phyloP scores from a whole-genome alignment of 2,797 vertebrate species.

The Alfaro cultratus region DNA sequence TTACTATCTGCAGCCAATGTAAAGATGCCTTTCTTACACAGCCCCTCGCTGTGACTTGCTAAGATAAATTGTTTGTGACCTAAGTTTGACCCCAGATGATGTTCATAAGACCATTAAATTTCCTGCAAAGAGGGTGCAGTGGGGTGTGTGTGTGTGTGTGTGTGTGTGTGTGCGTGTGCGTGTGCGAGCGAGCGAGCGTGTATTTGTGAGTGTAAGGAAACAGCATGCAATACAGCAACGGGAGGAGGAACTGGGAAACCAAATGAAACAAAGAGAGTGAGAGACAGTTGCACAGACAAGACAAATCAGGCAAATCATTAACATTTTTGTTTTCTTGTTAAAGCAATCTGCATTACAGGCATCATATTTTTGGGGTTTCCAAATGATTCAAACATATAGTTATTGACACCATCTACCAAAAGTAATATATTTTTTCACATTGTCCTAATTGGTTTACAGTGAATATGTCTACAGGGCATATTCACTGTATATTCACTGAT shows the following conservation, averaged over 20 bases:
- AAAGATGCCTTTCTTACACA: slow-evolving; percentile 73
- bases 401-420: not conserved
- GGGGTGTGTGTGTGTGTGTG: slow-evolving; percentile 41
- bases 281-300: slow-evolving; percentile 11
- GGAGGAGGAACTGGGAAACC: slow-evolving; percentile 21
- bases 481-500: not conserved
- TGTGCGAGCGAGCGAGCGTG: slow-evolving; percentile 36
- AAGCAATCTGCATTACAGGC: not conserved
- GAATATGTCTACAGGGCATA: not conserved
- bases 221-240: slow-evolving; percentile 29
- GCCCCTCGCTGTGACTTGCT: slow-evolving; percentile 62
- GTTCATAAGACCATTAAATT: slow-evolving; percentile 84
- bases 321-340: slow-evolving; percentile 14
- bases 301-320: slow-evolving; percentile 9
- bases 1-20: slow-evolving; percentile 71
- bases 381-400: not conserved
- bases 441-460: not conserved
- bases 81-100: slow-evolving; percentile 79
- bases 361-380: not conserved
- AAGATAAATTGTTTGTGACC: slow-evolving; percentile 84
- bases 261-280: slow-evolving; percentile 35
- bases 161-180: slow-evolving; percentile 42
- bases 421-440: not conserved
- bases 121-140: slow-evolving; percentile 71
- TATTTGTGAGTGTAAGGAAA: slow-evolving; percentile 22